Evolutionary conservation across 2,888 invertebrate species (phyloP).

Genomic region (Drosophila peninsularis): DNA sequence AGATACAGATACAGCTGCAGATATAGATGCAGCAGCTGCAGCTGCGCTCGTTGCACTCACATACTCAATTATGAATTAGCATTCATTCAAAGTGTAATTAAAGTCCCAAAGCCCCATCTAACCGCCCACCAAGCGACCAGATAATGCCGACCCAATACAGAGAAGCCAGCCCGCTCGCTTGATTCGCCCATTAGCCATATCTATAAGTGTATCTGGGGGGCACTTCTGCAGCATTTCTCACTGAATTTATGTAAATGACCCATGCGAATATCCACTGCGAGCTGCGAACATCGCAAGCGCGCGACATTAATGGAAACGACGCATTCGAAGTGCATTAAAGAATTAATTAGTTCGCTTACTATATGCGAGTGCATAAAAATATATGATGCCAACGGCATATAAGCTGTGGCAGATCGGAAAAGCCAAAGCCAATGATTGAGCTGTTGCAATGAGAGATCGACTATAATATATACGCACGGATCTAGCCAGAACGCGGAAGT

Average conservation of each 20-base stretch:
- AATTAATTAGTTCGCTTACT: slow-evolving; percentile 68
- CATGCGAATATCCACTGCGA: slow-evolving; percentile 40
- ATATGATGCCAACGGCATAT: background rate
- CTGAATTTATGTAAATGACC: slow-evolving; percentile 61
- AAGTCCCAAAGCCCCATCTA: slow-evolving; percentile 55
- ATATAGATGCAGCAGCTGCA: slow-evolving; percentile 17
- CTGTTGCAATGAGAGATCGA: background rate
- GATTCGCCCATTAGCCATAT: slow-evolving; percentile 69
- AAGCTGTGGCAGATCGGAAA: background rate
- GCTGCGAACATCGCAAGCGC: background rate
- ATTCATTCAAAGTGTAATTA: slow-evolving; percentile 82
- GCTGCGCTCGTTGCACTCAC: slow-evolving; percentile 43
- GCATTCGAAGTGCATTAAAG: slow-evolving; percentile 70
- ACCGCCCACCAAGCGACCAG: slow-evolving; percentile 24
- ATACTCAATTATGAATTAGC: slow-evolving; percentile 81
- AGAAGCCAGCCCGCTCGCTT: slow-evolving; percentile 9
- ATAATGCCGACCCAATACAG: slow-evolving; percentile 15
- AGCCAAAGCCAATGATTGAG: background rate
- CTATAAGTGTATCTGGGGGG: slow-evolving; percentile 31
- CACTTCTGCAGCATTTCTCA: slow-evolving; percentile 23
- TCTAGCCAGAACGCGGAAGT: too few relatives aligned
- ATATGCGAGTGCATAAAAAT: slow-evolving; percentile 18
- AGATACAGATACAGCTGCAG: slow-evolving; percentile 6
- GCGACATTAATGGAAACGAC: slow-evolving; percentile 52
- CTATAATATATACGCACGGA: background rate